phyloP scores from a whole-genome alignment of 2,797 vertebrate species.

The Oophaga sylvatica region DNA sequence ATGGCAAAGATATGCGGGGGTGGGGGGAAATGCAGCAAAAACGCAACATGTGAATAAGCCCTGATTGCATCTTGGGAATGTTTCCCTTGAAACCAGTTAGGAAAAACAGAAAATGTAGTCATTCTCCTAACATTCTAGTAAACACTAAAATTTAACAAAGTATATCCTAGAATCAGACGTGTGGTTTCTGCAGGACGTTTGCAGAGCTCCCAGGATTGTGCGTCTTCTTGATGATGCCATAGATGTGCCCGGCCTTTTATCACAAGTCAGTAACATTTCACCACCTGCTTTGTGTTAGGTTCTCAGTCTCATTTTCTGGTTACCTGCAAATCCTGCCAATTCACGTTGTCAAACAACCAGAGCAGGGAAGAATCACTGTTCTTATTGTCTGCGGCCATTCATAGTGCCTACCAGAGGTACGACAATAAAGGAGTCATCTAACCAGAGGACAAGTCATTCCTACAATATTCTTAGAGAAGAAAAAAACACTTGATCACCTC shows the following conservation, averaged over 20 bases:
- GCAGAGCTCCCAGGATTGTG: not conserved
- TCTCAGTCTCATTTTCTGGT: slow-evolving; percentile 20
- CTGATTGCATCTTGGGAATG: not conserved
- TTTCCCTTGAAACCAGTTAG: not conserved
- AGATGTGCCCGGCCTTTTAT: slow-evolving; percentile 37
- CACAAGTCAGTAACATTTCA: slow-evolving; percentile 26
- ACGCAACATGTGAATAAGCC: too few relatives aligned
- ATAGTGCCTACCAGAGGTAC: slow-evolving; percentile 19
- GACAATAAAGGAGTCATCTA: slow-evolving; percentile 2
- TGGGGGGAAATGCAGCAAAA: too few relatives aligned
- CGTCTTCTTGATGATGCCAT: slow-evolving; percentile 22
- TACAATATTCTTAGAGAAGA: not conserved
- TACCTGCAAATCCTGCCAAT: slow-evolving; percentile 52
- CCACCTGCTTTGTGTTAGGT: slow-evolving; percentile 36
- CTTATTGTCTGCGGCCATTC: slow-evolving; percentile 26
- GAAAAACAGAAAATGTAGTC: not conserved
- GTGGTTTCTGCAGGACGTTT: not conserved
- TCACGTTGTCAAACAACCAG: slow-evolving; percentile 55
- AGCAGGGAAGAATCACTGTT: slow-evolving; percentile 38
- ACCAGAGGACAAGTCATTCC: not conserved
- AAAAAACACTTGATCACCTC: not conserved
- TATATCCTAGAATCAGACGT: not conserved
- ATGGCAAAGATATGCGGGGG: too few relatives aligned
- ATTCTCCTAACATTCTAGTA: not conserved
- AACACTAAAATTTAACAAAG: not conserved